A percentile compares a stretch with the other conserved stretches of the same genome.
Conservation (phyloP, 2,113 vertebrate genomes). For the Prionailurus bengalensis region DNA sequence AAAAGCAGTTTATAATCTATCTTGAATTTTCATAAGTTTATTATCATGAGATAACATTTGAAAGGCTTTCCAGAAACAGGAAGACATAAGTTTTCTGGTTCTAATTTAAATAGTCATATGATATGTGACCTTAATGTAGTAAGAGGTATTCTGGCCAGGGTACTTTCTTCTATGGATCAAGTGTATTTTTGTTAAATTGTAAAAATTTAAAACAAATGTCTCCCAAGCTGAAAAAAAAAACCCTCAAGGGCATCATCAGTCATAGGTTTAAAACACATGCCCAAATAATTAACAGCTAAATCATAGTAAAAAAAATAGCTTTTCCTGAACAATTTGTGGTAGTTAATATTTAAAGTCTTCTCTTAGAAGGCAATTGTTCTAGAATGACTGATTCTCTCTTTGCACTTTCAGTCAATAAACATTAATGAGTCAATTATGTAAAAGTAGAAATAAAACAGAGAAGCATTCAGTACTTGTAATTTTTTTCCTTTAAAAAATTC, state of each 20-base stretch:
- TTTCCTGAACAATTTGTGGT: slow-evolving; percentile 70
- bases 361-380: slow-evolving; percentile 67
- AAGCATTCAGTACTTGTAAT: slow-evolving; percentile 3
- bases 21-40: slow-evolving; percentile 79
- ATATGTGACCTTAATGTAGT: slow-evolving; percentile 82
- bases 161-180: slow-evolving; percentile 79
- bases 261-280: slow-evolving; percentile 70
- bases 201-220: slow-evolving; percentile 86
- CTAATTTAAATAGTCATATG: slow-evolving; percentile 84
- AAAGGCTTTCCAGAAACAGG: slow-evolving; percentile 82
- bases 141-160: slow-evolving; percentile 75
- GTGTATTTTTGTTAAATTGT: slow-evolving; percentile 80
- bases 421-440: slow-evolving; percentile 70
- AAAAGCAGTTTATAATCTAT: slow-evolving; percentile 55
- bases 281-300: slow-evolving; percentile 80
- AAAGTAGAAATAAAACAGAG: slow-evolving; percentile 55
- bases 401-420: slow-evolving; percentile 55
- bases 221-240: slow-evolving; percentile 30
- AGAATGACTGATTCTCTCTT: slow-evolving; percentile 64
- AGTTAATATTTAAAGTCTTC: slow-evolving; percentile 62
- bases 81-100: slow-evolving; percentile 86
- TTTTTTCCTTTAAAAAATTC: not conserved
- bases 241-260: slow-evolving; percentile 64
- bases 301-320: not conserved
- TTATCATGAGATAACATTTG: slow-evolving; percentile 84